These are phyloP conservation scores for Diploptera punctata DNA, from an alignment of 2,888 invertebrate species.

Conservation along the genomic window DNA sequence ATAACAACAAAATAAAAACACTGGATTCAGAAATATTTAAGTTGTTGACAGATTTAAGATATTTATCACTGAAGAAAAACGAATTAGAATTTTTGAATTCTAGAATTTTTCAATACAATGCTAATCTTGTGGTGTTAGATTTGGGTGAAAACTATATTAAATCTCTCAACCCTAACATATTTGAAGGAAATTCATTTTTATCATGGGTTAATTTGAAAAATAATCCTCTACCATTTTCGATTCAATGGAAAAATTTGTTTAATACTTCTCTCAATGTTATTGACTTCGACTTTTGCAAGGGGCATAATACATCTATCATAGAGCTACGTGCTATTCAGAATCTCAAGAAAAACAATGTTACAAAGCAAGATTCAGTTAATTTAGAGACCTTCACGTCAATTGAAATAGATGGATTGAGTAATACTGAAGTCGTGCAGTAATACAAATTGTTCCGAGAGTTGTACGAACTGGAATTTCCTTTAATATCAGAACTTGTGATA, in stretches of 20 bases:
- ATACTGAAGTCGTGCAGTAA: not conserved
- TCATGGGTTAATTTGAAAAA: conserved; percentile 1
- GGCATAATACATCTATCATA: not conserved
- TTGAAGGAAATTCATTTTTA: not conserved
- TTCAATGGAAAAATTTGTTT: not conserved
- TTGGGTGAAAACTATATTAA: conserved; percentile 1
- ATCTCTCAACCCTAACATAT: not conserved
- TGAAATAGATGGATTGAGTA: not conserved
- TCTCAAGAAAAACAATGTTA: too few species aligned
- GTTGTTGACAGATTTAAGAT: not conserved
- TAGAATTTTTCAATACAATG: not conserved
- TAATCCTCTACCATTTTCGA: not conserved
- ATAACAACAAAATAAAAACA: not conserved
- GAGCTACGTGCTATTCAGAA: not conserved
- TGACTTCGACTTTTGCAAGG: not conserved
- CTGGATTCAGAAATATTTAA: not conserved
- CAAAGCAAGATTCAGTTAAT: too few species aligned
- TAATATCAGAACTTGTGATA: not conserved
- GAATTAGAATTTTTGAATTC: not conserved
- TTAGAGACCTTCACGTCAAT: not conserved
- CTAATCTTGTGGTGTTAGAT: not conserved
- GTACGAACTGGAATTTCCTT: not conserved
- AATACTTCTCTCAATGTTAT: not conserved
- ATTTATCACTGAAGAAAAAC: not conserved
- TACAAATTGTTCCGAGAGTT: not conserved